Evolutionary conservation across 2,888 invertebrate species (phyloP).

Genomic region (Noctua pronuba): DNA sequence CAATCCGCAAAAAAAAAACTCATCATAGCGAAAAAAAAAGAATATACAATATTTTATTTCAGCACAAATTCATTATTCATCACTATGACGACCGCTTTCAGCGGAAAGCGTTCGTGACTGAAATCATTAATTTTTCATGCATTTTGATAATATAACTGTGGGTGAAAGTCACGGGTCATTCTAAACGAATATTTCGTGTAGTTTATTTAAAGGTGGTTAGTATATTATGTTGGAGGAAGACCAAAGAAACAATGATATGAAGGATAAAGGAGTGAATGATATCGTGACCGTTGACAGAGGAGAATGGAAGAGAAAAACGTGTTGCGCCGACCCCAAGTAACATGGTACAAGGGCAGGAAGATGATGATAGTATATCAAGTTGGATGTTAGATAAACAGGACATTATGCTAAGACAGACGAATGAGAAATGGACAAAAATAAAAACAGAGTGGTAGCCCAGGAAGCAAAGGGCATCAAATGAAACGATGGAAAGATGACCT

Average conservation of each 20-base stretch:
- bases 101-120: constrained; percentile 70
- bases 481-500: no score
- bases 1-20: constrained; percentile 40
- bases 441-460: no score
- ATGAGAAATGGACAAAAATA: not conserved
- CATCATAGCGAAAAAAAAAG: constrained; percentile 35
- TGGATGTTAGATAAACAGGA: not conserved
- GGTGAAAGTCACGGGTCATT: constrained; percentile 59
- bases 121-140: constrained; percentile 71
- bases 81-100: constrained; percentile 68
- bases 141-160: constrained; percentile 67
- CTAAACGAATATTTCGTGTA: constrained; percentile 51
- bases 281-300: no score
- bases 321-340: no score
- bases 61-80: constrained; percentile 55
- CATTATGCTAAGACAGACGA: not conserved
- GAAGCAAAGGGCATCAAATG: not conserved
- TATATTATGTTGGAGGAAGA: constrained; percentile 1
- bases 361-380: no score
- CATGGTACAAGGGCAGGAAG: no score
- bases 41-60: constrained; percentile 52
- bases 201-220: constrained; percentile 33
- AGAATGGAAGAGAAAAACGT: no score
- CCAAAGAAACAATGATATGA: no score
- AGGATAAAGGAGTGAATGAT: no score